Evolutionary conservation across 1,140 invertebrate genomes (phyloP).

Genomic region (Heliconius himera): DNA sequence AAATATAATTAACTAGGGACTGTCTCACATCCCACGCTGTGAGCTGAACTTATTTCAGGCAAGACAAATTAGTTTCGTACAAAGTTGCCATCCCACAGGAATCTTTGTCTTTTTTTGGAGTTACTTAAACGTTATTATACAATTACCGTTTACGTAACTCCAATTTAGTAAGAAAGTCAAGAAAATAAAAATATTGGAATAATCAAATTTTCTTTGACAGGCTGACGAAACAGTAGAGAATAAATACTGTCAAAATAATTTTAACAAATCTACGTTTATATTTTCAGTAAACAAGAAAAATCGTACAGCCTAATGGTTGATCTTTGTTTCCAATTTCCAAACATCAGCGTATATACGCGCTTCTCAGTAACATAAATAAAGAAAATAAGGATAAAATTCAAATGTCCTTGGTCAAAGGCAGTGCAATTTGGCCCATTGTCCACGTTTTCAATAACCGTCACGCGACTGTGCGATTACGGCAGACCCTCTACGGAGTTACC

Average conservation of each 20-base stretch:
- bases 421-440: conserved; percentile 30
- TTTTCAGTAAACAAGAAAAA: no score
- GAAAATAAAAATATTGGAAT: no score
- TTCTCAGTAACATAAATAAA: conserved; percentile 3
- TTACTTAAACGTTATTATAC: not conserved
- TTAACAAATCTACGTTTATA: no score
- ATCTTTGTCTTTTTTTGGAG: not conserved
- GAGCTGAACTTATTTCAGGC: not conserved
- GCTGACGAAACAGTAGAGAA: no score
- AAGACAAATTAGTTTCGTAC: not conserved
- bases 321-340: not conserved
- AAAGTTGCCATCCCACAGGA: not conserved
- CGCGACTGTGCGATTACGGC: conserved; percentile 34
- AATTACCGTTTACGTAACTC: no score
- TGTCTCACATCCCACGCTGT: not conserved
- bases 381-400: conserved; percentile 22
- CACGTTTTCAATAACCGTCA: conserved; percentile 40
- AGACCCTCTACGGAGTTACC: conserved; percentile 25
- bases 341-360: not conserved
- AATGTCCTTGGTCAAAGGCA: conserved; percentile 31
- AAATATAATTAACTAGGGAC: not conserved
- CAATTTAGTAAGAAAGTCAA: not conserved
- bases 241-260: no score
- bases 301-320: not conserved
- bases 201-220: no score